These are phyloP conservation scores for Ochropleura leucogaster DNA, from an alignment of 2,888 invertebrate species.

Conservation along the genomic window DNA sequence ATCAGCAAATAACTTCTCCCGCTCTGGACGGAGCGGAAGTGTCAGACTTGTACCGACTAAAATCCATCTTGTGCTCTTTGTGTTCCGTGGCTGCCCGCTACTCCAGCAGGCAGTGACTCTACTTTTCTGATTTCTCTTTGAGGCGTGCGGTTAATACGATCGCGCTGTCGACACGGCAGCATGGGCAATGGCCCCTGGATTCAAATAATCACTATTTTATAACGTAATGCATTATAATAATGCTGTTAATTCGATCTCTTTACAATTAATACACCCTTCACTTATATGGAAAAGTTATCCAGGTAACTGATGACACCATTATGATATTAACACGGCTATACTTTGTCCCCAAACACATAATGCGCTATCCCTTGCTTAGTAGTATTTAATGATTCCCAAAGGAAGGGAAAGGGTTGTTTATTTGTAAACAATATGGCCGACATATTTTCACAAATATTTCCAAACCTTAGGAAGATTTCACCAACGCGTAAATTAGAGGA, in stretches of 20 bases:
- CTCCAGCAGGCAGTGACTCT: too few species aligned
- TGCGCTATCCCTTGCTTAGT: conserved; percentile 25
- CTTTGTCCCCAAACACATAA: conserved; percentile 20
- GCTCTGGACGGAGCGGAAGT: too few species aligned
- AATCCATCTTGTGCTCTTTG: too few species aligned
- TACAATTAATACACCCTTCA: background rate
- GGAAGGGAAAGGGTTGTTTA: conserved; percentile 16
- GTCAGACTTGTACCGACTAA: too few species aligned
- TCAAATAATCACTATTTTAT: background rate
- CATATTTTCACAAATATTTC: background rate
- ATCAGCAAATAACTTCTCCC: too few species aligned
- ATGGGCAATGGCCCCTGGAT: background rate
- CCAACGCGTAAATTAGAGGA: too few species aligned
- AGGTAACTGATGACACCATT: conserved; percentile 10
- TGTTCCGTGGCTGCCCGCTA: too few species aligned
- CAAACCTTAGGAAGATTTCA: background rate
- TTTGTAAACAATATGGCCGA: conserved; percentile 13
- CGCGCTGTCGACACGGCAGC: too few species aligned
- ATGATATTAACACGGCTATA: conserved; percentile 35
- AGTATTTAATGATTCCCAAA: conserved; percentile 35
- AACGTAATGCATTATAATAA: background rate
- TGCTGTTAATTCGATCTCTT: too few species aligned
- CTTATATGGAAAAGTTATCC: background rate
- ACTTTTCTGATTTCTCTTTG: too few species aligned
- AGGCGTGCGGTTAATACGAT: too few species aligned